Base-by-base conservation (phyloP, 2,888 invertebrate species). In the Plusia festucae region DNA sequence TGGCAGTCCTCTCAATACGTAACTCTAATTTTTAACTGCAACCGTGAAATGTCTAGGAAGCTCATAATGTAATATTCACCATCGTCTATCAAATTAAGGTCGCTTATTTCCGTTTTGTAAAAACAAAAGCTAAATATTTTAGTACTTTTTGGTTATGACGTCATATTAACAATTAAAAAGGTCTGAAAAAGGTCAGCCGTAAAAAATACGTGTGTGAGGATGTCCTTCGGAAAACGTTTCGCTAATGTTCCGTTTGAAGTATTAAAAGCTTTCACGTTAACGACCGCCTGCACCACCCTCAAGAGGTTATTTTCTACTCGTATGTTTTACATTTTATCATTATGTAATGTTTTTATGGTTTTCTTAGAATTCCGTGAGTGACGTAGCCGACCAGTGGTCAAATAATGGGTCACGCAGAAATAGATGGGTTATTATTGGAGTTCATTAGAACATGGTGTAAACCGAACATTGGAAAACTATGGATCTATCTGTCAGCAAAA, bases 381-480 rank as follows among this genome's bases (percentile, higher is more conserved):
- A 86, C 84, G 82, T 83, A 78, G 82, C 79, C 79, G 79, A 80
- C 81, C 83, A 82, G 79, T 87, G 88, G 87, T 88, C 83, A 87
- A 81, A 90, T 89, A 91, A 91, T 92, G 85, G 92, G 92, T 92
- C 93, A 90, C 74, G 74, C 88, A 85, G 86, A 91, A 93, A 93
- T 92, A 93, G 90, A 87, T 76, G 53, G 82, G 79, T 81, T 91
- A 91, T 90, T 90, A 88, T 90, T 88, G 83, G 88, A 88, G 75
- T 91, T 90, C 90, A 88, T 91, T 89, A 90, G 88, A 87, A 91
- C 88, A 88, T 88, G 85, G 84, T 86, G 82, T 83, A 85, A 76
- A 82, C 76, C 70, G 78, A 65, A 78, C 81, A 81, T 75, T 79
- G 79, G 82, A 78, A 81, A 79, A 78, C 64, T 81, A 76, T 89